Evolutionary conservation across 1,140 invertebrate species (phyloP).

Genomic region (Euglossa dilemma): DNA sequence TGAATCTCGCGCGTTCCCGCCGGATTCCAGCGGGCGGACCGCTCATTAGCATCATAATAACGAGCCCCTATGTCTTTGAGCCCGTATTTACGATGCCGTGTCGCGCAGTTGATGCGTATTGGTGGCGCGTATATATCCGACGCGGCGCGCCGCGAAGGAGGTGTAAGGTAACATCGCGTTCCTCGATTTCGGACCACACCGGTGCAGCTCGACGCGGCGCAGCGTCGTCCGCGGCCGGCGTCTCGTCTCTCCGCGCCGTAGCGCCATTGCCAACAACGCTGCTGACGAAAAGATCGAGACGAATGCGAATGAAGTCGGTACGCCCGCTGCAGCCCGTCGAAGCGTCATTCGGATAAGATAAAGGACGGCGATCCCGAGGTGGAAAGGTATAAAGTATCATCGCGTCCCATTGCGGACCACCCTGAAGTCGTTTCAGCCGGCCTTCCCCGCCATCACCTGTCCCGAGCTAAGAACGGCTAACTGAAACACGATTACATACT

Average conservation of each 20-base stretch:
- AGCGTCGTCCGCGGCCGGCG: too few species aligned
- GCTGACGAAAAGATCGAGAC: neutral
- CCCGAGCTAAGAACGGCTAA: slow-evolving; percentile 40
- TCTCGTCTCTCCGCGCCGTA: too few species aligned
- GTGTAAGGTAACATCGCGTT: slow-evolving; percentile 74
- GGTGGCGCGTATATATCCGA: slow-evolving; percentile 74
- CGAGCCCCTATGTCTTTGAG: slow-evolving; percentile 74
- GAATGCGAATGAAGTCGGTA: neutral
- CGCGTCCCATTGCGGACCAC: slow-evolving; percentile 71
- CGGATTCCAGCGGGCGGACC: slow-evolving; percentile 41
- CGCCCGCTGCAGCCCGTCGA: neutral
- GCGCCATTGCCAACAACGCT: too few species aligned
- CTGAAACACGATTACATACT: slow-evolving; percentile 39
- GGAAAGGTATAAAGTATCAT: slow-evolving; percentile 71
- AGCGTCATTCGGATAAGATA: neutral
- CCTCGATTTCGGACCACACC: slow-evolving; percentile 65
- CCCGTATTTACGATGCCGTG: slow-evolving; percentile 75
- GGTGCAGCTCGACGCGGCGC: too few species aligned
- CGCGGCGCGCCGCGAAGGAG: slow-evolving; percentile 45
- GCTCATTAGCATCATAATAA: slow-evolving; percentile 80
- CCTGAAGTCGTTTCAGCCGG: slow-evolving; percentile 67
- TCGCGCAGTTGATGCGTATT: slow-evolving; percentile 75
- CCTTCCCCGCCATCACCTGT: slow-evolving; percentile 23
- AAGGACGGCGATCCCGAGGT: slow-evolving; percentile 23
- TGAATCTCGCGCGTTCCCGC: slow-evolving; percentile 31